Evolutionary conservation across 2,113 vertebrate species (phyloP).

Genomic region (Chiloscyllium plagiosum): DNA sequence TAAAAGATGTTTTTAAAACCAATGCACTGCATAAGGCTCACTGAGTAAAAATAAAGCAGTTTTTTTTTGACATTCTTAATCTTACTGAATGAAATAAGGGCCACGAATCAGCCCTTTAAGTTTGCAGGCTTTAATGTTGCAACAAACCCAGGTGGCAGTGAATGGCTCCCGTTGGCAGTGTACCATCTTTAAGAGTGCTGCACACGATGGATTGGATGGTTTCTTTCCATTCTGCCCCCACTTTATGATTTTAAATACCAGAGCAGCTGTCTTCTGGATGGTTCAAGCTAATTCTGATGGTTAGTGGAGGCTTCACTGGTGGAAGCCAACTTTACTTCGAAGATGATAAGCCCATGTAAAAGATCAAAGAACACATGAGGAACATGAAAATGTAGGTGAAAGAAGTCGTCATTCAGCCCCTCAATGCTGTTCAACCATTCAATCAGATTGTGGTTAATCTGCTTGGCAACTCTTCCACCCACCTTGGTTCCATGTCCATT

Average conservation of each 20-base stretch:
- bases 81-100: background rate
- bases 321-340: background rate
- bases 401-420: background rate
- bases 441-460: background rate
- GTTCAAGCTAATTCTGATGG: background rate
- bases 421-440: background rate
- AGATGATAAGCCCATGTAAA: background rate
- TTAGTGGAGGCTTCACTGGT: background rate
- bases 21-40: background rate
- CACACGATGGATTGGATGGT: background rate
- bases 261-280: background rate
- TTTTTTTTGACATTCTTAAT: background rate
- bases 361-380: background rate
- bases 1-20: background rate
- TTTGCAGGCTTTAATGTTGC: background rate
- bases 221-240: background rate
- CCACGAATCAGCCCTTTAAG: background rate
- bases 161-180: background rate
- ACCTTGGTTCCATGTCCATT: background rate
- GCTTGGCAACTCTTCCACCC: background rate
- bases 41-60: background rate
- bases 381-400: background rate
- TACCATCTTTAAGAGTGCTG: background rate
- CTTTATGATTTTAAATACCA: background rate
- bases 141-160: background rate